Conservation (phyloP, 1,140 invertebrate genomes). For the Bombus consobrinus region DNA sequence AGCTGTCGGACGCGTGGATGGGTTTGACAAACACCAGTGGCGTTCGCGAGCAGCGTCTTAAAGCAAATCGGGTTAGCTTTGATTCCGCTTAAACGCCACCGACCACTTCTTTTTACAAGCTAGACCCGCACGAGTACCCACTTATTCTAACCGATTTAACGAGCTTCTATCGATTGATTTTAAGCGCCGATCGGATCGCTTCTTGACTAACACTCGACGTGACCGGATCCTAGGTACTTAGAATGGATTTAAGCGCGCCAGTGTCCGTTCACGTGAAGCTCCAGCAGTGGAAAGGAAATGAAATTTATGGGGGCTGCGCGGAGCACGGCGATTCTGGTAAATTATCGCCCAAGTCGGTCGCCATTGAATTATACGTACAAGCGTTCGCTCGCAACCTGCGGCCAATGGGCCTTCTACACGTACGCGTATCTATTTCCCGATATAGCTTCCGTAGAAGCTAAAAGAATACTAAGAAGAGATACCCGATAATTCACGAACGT, state of each 20-base stretch:
- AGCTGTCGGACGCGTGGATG: constrained; percentile 30
- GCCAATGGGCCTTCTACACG: too few species aligned
- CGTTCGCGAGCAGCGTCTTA: constrained; percentile 7
- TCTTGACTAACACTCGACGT: not conserved
- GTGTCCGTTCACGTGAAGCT: not conserved
- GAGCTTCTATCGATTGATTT: constrained; percentile 30
- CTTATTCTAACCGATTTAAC: constrained; percentile 48
- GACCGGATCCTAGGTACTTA: not conserved
- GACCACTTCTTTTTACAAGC: constrained; percentile 2
- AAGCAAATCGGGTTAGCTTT: constrained; percentile 16
- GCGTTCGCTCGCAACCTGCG: not conserved
- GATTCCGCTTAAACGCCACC: not conserved
- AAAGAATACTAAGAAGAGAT: too few species aligned
- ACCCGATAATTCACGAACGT: not conserved
- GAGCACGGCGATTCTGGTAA: not conserved
- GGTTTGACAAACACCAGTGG: constrained; percentile 42
- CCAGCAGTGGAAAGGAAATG: not conserved
- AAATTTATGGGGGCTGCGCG: constrained; percentile 10
- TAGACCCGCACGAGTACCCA: not conserved
- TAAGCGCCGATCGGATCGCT: not conserved
- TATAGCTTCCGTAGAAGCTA: too few species aligned
- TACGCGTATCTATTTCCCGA: too few species aligned
- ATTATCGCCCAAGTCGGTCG: constrained; percentile 9
- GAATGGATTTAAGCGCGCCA: constrained; percentile 2
- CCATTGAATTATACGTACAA: not conserved